Evolutionary conservation across 2,888 invertebrate species (phyloP), one percentile per base, ranked within the genome.

Genomic region (Andrena trimmerana): DNA sequence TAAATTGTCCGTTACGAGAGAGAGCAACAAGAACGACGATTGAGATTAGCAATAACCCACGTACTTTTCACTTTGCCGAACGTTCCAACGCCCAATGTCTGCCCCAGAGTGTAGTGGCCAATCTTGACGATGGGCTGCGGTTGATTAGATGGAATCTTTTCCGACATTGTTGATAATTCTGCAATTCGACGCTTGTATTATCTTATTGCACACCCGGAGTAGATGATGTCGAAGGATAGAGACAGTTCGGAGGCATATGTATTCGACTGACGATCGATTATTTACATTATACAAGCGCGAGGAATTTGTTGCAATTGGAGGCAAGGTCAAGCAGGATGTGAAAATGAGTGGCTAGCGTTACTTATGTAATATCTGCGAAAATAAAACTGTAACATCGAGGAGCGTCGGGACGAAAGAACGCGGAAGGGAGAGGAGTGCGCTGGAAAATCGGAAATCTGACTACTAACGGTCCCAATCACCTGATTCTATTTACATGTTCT

Each of bases 11-110:
- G 0, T 27, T 10, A 63, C 42, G 42, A 42, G 42, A 10, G 42
- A 13, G 42, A 42, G 42, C 42, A 13, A 4, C 13, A 5, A 16
- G 4, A 42, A 42, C 13, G 42, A 42, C 4, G 42, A 42, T 2
- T 8, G 20, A 78, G n/a, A n/a, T 50, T 13, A 33, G 20, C 42
- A 33, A 75, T 57, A 50, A 36, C 3, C 10, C 36, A 91, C 95
- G 93, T 94, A 96, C 96, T 99, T 96, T 99, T 99, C 2, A 99
- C 99, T 96, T 99, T 99, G 77, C 99, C 99, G 95, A 99, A 99
- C 4, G 99, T 99, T 36, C 99, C 99, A 52, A 99, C 98, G 52
- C 99, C 99, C 60, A 99, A 95, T 2, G 98, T 98, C 91, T 97
- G 97, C 27, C 99, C 99, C 68, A 99, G 95, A 72, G 98, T 97